phyloP scores from a whole-genome alignment of 2,888 invertebrate species.

The Mesochorus sp. region DNA sequence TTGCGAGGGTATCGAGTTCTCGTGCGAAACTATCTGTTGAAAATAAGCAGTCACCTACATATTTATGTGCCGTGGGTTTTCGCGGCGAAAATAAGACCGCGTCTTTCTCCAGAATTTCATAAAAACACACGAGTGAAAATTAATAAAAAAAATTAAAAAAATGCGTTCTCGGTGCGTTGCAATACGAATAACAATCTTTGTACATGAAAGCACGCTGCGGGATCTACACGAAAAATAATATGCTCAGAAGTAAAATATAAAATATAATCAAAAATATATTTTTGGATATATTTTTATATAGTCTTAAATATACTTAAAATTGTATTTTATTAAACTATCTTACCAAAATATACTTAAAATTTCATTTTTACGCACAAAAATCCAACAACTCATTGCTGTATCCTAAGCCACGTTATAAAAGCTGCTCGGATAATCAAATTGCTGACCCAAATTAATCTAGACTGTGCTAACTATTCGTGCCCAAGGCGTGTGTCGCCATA shows the following conservation, averaged over 20 bases:
- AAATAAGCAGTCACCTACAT: conserved; percentile 55
- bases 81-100: conserved; percentile 48
- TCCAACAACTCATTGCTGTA: conserved; percentile 40
- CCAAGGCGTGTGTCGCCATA: conserved; percentile 64
- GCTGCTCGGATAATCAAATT: conserved; percentile 65
- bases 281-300: no score
- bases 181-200: no score
- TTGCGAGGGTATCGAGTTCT: not conserved
- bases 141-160: no score
- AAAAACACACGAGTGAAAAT: no score
- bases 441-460: conserved; percentile 69
- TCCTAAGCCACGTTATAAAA: conserved; percentile 56
- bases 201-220: no score
- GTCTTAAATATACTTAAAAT: no score
- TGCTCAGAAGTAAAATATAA: no score
- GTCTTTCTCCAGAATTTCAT: not conserved
- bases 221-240: no score
- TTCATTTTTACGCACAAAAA: not conserved
- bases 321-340: no score
- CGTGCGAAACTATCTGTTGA: conserved; percentile 37
- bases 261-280: no score
- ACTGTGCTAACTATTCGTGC: conserved; percentile 67
- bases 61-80: conserved; percentile 51
- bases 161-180: no score
- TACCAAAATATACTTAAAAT: no score